These are phyloP conservation scores for Hirudinaria manillensis DNA, from an alignment of 2,888 invertebrate genomes.

Conservation along the genomic window DNA sequence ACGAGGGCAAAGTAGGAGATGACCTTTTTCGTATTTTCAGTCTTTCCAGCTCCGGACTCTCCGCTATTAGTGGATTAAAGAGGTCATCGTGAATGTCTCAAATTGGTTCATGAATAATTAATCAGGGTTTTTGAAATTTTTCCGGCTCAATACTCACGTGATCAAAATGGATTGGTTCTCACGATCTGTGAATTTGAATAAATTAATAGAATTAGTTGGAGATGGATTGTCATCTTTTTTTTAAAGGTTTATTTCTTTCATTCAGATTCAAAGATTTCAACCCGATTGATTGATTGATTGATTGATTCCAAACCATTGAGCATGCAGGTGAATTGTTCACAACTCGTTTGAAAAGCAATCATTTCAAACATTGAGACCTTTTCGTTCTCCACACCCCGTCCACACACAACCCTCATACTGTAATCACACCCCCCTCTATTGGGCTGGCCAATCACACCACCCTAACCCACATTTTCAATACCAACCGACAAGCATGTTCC, in stretches of 20 bases:
- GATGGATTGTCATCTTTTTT: constrained; percentile 2
- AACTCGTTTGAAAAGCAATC: too few relatives aligned
- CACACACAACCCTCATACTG: too few relatives aligned
- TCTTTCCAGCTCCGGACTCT: constrained; percentile 97
- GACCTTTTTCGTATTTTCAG: constrained; percentile 99
- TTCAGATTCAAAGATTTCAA: too few relatives aligned
- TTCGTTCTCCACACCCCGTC: too few relatives aligned
- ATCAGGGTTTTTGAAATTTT: not conserved
- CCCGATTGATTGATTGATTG: too few relatives aligned
- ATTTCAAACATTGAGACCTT: too few relatives aligned
- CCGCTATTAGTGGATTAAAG: constrained; percentile 61
- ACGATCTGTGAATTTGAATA: constrained; percentile 66
- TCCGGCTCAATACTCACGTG: constrained; percentile 92
- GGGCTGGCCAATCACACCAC: too few relatives aligned
- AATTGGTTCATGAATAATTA: not conserved
- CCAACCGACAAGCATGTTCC: constrained; percentile 76
- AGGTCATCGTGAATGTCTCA: not conserved
- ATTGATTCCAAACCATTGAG: not conserved
- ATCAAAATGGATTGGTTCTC: constrained; percentile 99
- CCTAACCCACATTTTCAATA: too few relatives aligned
- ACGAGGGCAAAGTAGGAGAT: constrained; percentile 83
- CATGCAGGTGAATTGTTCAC: not conserved
- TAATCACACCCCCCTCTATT: too few relatives aligned
- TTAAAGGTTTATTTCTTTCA: too few relatives aligned
- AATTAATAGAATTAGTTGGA: not conserved